Conservation (phyloP, 2,888 invertebrate species). For the Camponotus fellah region DNA sequence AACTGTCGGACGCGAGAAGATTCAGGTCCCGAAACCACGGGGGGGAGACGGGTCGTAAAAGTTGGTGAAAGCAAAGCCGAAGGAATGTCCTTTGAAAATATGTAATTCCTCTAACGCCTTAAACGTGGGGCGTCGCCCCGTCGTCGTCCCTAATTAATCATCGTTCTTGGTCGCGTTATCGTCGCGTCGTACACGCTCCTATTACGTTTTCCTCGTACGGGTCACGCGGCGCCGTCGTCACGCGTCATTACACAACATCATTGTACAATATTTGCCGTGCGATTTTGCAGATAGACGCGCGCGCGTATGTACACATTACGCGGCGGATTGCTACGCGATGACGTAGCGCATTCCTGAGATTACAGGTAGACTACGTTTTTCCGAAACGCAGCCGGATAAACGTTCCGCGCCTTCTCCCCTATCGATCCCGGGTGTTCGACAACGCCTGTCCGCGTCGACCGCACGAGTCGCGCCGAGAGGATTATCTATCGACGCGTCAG, state of each 20-base stretch:
- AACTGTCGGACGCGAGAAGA: neutral
- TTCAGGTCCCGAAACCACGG: neutral
- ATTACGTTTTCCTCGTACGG: constrained; percentile 55
- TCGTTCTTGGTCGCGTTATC: constrained; percentile 50
- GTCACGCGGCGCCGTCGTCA: constrained; percentile 59
- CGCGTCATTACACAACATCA: constrained; percentile 69
- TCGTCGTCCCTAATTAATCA: constrained; percentile 31
- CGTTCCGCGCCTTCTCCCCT: constrained; percentile 14
- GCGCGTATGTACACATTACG: constrained; percentile 22
- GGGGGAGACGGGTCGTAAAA: neutral
- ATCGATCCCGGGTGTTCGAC: constrained; percentile 53
- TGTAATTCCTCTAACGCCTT: neutral
- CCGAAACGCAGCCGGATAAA: constrained; percentile 60
- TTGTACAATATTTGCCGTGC: constrained; percentile 72
- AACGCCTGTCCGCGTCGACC: constrained; percentile 5
- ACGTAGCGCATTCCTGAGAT: constrained; percentile 73
- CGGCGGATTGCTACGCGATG: constrained; percentile 41
- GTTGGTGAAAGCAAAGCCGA: neutral
- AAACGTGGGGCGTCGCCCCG: neutral
- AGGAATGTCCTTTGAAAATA: neutral
- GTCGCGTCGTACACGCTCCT: constrained; percentile 31
- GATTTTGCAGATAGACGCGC: constrained; percentile 63
- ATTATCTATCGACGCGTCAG: constrained; percentile 55
- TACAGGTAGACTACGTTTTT: constrained; percentile 72
- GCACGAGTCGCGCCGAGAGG: constrained; percentile 30